Conservation (phyloP, 2,797 vertebrate genomes). For the Micromesistius poutassou region DNA sequence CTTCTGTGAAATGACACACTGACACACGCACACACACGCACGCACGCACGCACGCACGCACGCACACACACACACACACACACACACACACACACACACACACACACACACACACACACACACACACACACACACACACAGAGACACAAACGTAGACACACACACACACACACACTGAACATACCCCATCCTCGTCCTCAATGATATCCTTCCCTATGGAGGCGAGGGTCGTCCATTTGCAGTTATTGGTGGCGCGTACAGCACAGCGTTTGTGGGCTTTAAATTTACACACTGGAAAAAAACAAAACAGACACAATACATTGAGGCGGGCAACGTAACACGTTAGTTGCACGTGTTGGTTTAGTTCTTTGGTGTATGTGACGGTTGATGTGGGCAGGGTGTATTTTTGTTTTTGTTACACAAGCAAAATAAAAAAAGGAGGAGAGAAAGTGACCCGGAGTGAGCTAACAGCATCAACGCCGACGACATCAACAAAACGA, state of each 20-base stretch:
- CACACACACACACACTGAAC: background rate
- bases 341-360: background rate
- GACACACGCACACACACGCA: background rate
- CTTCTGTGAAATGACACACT: background rate
- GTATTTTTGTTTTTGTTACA: no score
- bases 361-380: no score
- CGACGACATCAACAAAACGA: no score
- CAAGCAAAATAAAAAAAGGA: no score
- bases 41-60: background rate
- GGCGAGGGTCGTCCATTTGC: constrained; percentile 97
- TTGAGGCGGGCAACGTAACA: background rate
- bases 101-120: background rate
- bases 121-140: constrained; percentile 10
- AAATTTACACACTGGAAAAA: constrained; percentile 91
- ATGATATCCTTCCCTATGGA: constrained; percentile 97
- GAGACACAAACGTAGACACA: background rate
- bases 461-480: no score
- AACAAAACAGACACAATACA: constrained; percentile 8
- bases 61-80: background rate
- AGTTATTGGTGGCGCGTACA: constrained; percentile 95
- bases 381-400: no score
- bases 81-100: background rate
- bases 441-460: no score
- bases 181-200: constrained; percentile 94
- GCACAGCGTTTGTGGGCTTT: constrained; percentile 99